Percentiles rank a stretch among this genome's conserved stretches.
Evolutionary conservation across 1,140 invertebrate species (phyloP).

Genomic region (Cydia amplana): DNA sequence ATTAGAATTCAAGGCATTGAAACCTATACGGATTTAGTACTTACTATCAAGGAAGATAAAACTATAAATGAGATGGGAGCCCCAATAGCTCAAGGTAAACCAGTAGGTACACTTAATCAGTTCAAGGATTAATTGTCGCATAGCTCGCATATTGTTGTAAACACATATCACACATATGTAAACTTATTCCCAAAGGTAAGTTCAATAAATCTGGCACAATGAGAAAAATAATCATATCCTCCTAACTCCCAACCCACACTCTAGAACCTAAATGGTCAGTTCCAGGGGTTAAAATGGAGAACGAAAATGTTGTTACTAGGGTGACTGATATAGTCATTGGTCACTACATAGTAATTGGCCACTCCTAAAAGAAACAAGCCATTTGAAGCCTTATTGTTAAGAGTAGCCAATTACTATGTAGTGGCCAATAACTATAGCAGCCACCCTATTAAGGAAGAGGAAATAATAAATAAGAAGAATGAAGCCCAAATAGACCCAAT

Average conservation of each 20-base stretch:
- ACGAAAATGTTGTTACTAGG: not conserved
- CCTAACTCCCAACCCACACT: too few species aligned
- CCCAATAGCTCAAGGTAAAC: constrained; percentile 21
- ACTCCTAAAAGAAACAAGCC: too few species aligned
- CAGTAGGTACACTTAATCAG: not conserved
- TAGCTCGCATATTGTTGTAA: not conserved
- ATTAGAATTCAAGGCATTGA: too few species aligned
- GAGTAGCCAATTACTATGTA: too few species aligned
- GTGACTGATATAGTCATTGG: too few species aligned
- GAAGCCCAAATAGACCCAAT: not conserved
- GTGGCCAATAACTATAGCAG: too few species aligned
- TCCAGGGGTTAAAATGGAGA: too few species aligned
- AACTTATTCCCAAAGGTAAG: not conserved
- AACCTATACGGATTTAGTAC: too few species aligned
- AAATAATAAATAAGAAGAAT: not conserved
- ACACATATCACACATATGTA: not conserved
- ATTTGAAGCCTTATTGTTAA: too few species aligned
- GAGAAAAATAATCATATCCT: not conserved
- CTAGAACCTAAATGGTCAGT: too few species aligned
- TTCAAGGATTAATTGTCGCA: not conserved
- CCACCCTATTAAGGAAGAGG: not conserved
- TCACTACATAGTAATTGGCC: too few species aligned
- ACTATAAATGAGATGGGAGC: constrained; percentile 5
- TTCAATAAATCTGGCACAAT: not conserved
- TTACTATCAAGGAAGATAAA: not conserved